phyloP scores from a whole-genome alignment of 2,113 vertebrate species.

The Holacanthus passer region DNA sequence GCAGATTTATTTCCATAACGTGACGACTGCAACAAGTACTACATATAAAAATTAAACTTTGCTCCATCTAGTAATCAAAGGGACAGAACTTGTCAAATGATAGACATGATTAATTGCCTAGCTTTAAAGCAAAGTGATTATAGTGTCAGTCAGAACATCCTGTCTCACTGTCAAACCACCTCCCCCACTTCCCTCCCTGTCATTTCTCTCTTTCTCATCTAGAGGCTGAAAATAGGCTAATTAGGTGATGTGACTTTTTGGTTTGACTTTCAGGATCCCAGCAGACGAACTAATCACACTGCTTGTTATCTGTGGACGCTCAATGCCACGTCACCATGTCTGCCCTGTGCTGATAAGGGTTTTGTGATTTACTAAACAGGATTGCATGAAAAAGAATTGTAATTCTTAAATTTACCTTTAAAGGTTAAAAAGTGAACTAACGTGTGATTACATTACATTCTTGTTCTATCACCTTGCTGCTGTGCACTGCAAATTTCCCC shows the following conservation, averaged over 20 bases:
- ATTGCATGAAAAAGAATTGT: background rate
- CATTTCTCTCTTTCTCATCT: background rate
- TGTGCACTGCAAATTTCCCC: no score
- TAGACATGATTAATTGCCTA: background rate
- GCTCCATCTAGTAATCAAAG: background rate
- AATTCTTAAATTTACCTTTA: background rate
- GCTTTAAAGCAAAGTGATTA: conserved; percentile 9
- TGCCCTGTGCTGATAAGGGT: conserved; percentile 4
- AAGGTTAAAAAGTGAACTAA: background rate
- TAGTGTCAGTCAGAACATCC: conserved; percentile 2
- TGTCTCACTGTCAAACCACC: background rate
- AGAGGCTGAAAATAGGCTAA: conserved; percentile 48
- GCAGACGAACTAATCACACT: background rate
- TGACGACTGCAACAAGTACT: background rate
- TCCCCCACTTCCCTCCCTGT: background rate
- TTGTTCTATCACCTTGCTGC: no score
- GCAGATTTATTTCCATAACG: background rate
- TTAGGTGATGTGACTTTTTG: conserved; percentile 30
- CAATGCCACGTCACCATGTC: background rate
- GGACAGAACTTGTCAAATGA: conserved; percentile 6
- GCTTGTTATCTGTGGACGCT: background rate
- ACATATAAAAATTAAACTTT: background rate
- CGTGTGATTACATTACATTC: no score
- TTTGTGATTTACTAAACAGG: background rate
- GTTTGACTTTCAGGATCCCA: conserved; percentile 29